A percentile compares a stretch with the other conserved stretches of the same genome.
These are phyloP conservation scores for Aviceda subcristata DNA, from an alignment of 2,113 vertebrate species.

Conservation along the genomic window DNA sequence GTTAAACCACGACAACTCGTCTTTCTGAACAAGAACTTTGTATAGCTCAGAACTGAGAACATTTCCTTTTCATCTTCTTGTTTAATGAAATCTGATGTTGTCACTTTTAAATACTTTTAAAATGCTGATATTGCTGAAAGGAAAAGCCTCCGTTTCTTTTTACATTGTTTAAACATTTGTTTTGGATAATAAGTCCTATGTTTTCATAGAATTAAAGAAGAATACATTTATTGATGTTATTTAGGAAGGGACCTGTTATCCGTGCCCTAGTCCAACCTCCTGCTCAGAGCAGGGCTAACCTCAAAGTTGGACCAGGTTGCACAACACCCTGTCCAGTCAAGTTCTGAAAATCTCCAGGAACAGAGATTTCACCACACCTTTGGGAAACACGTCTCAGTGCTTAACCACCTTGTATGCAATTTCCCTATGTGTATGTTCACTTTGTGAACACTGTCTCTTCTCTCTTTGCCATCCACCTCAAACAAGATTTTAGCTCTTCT, in stretches of 20 bases:
- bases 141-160: background rate
- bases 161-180: background rate
- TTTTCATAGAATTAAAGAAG: background rate
- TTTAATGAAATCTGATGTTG: background rate
- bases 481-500: background rate
- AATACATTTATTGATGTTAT: background rate
- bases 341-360: background rate
- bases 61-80: background rate
- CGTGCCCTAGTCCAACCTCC: background rate
- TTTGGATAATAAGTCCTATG: background rate
- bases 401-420: background rate
- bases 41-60: background rate
- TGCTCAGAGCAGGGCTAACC: background rate
- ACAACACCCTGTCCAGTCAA: background rate
- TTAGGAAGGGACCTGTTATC: background rate
- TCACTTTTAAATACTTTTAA: background rate
- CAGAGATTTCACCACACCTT: background rate
- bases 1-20: no score
- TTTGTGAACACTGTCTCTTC: background rate
- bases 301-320: background rate
- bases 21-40: background rate
- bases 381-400: background rate
- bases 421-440: background rate
- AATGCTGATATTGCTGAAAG: background rate
- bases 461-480: background rate